Evolutionary conservation across 1,140 invertebrate species (phyloP).

Genomic region (Frieseomelitta varia): DNA sequence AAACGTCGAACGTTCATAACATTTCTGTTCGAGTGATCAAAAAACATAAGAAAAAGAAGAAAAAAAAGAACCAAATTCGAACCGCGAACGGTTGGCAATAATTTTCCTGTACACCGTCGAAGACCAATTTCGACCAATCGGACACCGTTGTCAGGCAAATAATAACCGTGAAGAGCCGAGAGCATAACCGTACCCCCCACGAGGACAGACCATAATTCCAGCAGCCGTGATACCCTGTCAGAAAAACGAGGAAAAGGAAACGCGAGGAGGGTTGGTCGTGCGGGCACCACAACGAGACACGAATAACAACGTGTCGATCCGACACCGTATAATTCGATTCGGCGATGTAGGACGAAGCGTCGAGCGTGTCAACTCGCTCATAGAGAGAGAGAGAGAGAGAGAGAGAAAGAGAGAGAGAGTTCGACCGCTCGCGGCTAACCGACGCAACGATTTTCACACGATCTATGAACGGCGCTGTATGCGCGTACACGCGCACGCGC

Average conservation of each 20-base stretch:
- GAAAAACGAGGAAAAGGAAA: not conserved
- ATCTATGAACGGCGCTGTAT: not conserved
- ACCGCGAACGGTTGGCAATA: not conserved
- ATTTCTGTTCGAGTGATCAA: no score
- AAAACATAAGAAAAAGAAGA: no score
- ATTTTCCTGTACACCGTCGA: not conserved
- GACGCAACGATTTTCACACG: constrained; percentile 32
- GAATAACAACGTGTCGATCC: not conserved
- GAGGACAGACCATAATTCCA: not conserved
- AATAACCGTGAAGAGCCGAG: not conserved
- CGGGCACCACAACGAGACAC: not conserved
- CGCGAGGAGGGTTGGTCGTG: no score
- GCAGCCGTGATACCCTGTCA: not conserved
- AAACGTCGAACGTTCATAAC: no score
- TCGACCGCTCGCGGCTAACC: not conserved
- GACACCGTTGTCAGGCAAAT: not conserved
- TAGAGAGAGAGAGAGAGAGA: not conserved
- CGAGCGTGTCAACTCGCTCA: not conserved
- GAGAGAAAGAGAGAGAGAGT: no score
- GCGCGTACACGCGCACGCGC: constrained; percentile 29
- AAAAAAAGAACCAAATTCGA: not conserved
- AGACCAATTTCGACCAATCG: not conserved
- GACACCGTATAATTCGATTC: not conserved
- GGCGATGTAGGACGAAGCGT: not conserved
- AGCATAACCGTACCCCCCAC: not conserved